A percentile compares a stretch with the other conserved stretches of the same genome.
Evolutionary conservation across 2,888 invertebrate species (phyloP).

Genomic region (Agrochola lychnidis): DNA sequence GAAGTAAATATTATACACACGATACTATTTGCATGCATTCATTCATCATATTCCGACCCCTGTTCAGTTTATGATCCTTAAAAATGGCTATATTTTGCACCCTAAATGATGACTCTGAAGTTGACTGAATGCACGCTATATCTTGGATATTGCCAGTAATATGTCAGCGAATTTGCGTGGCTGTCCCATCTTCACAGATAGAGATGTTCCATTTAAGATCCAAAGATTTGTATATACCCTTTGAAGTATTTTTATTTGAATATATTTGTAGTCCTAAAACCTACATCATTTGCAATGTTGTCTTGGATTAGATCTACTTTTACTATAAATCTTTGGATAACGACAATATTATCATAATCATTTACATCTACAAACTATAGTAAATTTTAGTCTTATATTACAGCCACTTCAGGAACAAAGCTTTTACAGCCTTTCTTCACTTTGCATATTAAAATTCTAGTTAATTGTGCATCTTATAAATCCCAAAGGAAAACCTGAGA

Average conservation of each 20-base stretch:
- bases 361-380: not conserved
- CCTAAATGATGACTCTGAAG: slow-evolving; percentile 50
- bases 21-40: slow-evolving; percentile 37
- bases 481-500: slow-evolving; percentile 6
- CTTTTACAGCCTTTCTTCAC: not conserved
- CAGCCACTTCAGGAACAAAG: not conserved
- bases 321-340: no score
- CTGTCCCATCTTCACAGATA: slow-evolving; percentile 61
- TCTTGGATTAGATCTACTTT: not conserved
- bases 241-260: not conserved
- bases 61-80: slow-evolving; percentile 57
- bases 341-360: not conserved
- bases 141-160: slow-evolving; percentile 82
- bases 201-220: slow-evolving; percentile 62
- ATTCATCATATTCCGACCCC: slow-evolving; percentile 32
- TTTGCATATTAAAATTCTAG: slow-evolving; percentile 25
- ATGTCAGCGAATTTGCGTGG: slow-evolving; percentile 83
- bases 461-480: slow-evolving; percentile 1
- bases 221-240: slow-evolving; percentile 40
- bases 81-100: slow-evolving; percentile 61
- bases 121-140: slow-evolving; percentile 73
- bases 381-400: not conserved
- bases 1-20: slow-evolving; percentile 4
- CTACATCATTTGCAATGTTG: not conserved
- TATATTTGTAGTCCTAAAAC: not conserved